A percentile compares a stretch with the other conserved stretches of the same genome.
phyloP scores from a whole-genome alignment of 2,888 invertebrate genomes.

The Catocala sponsa region DNA sequence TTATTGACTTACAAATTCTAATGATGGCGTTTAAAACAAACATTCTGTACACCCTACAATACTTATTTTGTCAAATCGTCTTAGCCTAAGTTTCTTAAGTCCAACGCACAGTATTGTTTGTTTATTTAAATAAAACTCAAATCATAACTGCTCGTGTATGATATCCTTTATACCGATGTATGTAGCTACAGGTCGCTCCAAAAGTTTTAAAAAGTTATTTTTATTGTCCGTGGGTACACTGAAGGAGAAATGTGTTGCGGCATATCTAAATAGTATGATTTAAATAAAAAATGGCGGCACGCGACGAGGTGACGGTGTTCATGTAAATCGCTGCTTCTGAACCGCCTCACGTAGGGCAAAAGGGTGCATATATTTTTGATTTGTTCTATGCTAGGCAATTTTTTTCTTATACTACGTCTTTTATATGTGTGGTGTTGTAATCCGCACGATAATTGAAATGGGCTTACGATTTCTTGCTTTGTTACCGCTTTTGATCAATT shows the following conservation, averaged over 20 bases:
- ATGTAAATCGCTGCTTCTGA: constrained; percentile 80
- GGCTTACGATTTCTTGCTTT: constrained; percentile 26
- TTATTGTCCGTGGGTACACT: constrained; percentile 57
- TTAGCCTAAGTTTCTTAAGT: too few species aligned
- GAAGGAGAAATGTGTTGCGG: constrained; percentile 76
- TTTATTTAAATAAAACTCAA: neutral
- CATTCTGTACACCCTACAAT: too few species aligned
- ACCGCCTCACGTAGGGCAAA: constrained; percentile 81
- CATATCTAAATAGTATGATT: constrained; percentile 85
- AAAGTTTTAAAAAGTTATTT: constrained; percentile 67
- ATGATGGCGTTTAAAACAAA: too few species aligned
- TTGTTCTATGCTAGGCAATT: constrained; percentile 83
- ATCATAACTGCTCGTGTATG: neutral
- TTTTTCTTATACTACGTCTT: constrained; percentile 74
- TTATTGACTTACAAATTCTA: too few species aligned
- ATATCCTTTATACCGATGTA: constrained; percentile 1
- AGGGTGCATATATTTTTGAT: constrained; percentile 88
- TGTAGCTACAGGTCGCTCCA: constrained; percentile 39
- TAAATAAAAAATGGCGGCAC: constrained; percentile 86
- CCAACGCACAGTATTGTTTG: neutral
- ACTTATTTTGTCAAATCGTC: too few species aligned
- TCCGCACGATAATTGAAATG: constrained; percentile 45
- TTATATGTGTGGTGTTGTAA: constrained; percentile 56
- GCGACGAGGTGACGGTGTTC: constrained; percentile 78
- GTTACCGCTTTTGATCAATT: constrained; percentile 17